These are phyloP conservation scores for Nannoperca obscura DNA, from an alignment of 2,797 vertebrate species.

Conservation along the genomic window DNA sequence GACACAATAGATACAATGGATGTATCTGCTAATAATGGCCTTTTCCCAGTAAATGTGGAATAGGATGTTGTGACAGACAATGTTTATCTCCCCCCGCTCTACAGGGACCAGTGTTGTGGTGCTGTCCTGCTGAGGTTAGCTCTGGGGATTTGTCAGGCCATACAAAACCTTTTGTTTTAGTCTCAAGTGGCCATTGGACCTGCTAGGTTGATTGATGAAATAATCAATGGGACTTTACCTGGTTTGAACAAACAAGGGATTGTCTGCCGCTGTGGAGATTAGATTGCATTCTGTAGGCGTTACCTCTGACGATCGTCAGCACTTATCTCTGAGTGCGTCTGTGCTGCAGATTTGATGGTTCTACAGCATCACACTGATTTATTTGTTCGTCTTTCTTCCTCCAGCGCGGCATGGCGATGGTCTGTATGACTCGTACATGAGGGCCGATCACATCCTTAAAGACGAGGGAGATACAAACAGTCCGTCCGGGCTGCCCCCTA, in stretches of 20 bases:
- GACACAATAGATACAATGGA: conserved; percentile 55
- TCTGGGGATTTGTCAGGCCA: conserved; percentile 9
- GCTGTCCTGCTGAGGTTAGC: conserved; percentile 22
- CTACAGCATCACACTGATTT: conserved; percentile 11
- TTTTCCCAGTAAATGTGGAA: conserved; percentile 46
- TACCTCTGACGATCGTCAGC: conserved; percentile 13
- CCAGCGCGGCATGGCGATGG: conserved; percentile 92
- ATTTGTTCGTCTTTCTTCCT: conserved; percentile 50
- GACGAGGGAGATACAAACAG: conserved; percentile 89
- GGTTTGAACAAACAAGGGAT: conserved; percentile 24
- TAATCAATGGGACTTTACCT: conserved; percentile 53
- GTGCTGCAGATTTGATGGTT: conserved; percentile 28
- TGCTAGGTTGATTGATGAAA: conserved; percentile 35
- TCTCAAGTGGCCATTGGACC: conserved; percentile 16
- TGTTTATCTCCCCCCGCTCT: conserved; percentile 7
- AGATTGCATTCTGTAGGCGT: conserved; percentile 27
- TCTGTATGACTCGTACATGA: conserved; percentile 97
- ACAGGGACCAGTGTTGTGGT: conserved; percentile 4
- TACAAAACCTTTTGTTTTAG: conserved; percentile 12
- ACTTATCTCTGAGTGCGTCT: conserved; percentile 4
- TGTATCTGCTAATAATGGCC: conserved; percentile 57
- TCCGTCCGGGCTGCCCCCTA: conserved; percentile 88
- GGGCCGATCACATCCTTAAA: conserved; percentile 93
- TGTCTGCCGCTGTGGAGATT: conserved; percentile 32
- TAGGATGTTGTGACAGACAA: conserved; percentile 31